phyloP scores from a whole-genome alignment of 2,888 invertebrate species.

The Hypercompe scribonia region DNA sequence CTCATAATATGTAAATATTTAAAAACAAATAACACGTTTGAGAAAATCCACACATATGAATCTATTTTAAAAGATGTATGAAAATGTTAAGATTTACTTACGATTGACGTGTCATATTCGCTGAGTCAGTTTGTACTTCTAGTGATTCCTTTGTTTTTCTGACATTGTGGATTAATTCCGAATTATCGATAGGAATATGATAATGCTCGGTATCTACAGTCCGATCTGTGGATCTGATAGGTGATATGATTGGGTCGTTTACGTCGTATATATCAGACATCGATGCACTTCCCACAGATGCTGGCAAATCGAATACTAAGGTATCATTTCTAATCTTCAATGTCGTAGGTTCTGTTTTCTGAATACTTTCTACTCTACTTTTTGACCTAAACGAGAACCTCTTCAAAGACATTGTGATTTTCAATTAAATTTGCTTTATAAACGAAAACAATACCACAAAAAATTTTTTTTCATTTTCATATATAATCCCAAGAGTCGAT shows the following conservation, averaged over 20 bases:
- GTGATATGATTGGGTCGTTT: background rate
- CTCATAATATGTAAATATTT: background rate
- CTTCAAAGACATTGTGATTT: conserved; percentile 1
- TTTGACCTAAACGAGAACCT: conserved; percentile 2
- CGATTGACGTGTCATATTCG: background rate
- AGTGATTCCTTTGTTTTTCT: conserved; percentile 2
- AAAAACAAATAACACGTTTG: background rate
- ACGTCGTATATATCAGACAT: background rate
- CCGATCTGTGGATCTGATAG: background rate
- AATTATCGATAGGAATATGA: background rate
- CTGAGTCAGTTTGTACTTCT: background rate
- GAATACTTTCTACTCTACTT: background rate
- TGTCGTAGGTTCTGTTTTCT: background rate
- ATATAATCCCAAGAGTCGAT: background rate
- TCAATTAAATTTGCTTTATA: no score
- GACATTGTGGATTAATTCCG: background rate
- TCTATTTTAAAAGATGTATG: background rate
- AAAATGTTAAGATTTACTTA: conserved; percentile 1
- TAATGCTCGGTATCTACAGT: background rate
- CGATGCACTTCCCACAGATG: background rate
- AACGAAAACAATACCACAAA: no score
- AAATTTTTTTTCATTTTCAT: background rate
- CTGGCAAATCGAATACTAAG: background rate
- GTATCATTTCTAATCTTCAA: background rate
- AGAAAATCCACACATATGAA: background rate